These are phyloP conservation scores for Paedocypris micromegethes DNA, from an alignment of 2,797 vertebrate genomes.

Conservation along the genomic window DNA sequence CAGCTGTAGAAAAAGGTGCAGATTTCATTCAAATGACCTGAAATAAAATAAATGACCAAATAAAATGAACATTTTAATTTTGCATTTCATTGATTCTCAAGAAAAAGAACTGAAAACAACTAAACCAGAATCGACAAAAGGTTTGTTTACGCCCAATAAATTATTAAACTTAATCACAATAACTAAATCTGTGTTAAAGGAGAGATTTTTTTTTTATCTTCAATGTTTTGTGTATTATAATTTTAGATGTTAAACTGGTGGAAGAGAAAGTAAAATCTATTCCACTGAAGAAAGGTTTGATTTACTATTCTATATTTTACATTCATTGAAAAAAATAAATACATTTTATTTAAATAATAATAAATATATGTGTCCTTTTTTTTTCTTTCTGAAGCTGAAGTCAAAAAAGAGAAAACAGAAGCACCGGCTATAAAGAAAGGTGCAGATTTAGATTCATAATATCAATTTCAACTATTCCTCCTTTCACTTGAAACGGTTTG, in stretches of 20 bases:
- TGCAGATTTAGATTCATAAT: background rate
- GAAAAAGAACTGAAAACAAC: slow-evolving; percentile 1
- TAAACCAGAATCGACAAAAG: background rate
- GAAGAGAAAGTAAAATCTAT: slow-evolving; percentile 1
- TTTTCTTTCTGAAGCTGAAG: slow-evolving; percentile 3
- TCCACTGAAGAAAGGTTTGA: slow-evolving; percentile 11
- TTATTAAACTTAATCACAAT: too few relatives aligned
- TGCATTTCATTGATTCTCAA: background rate
- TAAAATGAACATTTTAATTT: too few relatives aligned
- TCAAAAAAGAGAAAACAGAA: slow-evolving; percentile 19
- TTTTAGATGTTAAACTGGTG: background rate
- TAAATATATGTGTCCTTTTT: background rate
- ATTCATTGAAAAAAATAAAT: background rate
- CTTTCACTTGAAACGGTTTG: background rate
- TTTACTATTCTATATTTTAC: background rate
- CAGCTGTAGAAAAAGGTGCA: slow-evolving; percentile 50
- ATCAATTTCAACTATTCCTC: background rate
- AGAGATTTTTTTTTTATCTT: too few relatives aligned
- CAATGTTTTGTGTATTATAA: background rate
- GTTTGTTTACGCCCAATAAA: background rate
- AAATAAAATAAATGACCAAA: too few relatives aligned
- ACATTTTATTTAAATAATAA: too few relatives aligned
- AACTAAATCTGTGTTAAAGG: too few relatives aligned
- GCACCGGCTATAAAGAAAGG: slow-evolving; percentile 19
- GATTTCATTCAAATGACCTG: background rate